A percentile compares a stretch with the other conserved stretches of the same genome.
Conservation (phyloP, 2,113 vertebrate genomes). For the Tychaedon coryphoeus region DNA sequence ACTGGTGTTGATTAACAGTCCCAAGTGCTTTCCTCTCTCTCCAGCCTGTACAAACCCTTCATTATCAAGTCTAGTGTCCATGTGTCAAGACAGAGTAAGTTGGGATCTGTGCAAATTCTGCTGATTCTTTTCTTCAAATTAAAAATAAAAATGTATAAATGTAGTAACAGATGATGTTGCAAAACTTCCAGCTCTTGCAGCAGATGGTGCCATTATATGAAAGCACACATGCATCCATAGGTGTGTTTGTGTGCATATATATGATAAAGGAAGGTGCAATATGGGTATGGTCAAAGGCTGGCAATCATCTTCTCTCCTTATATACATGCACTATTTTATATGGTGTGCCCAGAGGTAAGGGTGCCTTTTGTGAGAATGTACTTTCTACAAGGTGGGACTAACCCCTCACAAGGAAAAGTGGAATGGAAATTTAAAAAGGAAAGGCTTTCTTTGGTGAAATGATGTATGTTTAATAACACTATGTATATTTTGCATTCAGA, state of each 20-base stretch:
- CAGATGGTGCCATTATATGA: slow-evolving; percentile 50
- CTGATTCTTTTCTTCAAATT: not conserved
- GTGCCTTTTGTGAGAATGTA: not conserved
- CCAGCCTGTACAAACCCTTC: not conserved
- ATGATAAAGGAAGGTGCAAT: not conserved
- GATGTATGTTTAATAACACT: not conserved
- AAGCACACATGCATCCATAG: not conserved
- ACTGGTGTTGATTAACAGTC: not conserved
- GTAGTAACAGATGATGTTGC: slow-evolving; percentile 32
- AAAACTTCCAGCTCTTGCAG: slow-evolving; percentile 47
- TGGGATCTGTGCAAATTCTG: not conserved
- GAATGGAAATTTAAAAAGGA: not conserved
- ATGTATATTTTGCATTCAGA: slow-evolving; percentile 16
- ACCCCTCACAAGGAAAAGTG: not conserved
- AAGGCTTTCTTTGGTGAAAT: not conserved
- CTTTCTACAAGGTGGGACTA: not conserved
- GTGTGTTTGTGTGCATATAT: not conserved
- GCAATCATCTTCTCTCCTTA: not conserved
- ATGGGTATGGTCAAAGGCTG: not conserved
- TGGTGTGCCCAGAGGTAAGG: not conserved
- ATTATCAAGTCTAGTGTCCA: accelerated
- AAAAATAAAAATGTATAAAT: not conserved
- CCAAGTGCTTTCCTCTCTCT: not conserved
- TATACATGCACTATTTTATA: accelerated
- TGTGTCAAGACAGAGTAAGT: accelerated